Conservation (phyloP, 2,797 vertebrate genomes). For the Oryzias sinensis region DNA sequence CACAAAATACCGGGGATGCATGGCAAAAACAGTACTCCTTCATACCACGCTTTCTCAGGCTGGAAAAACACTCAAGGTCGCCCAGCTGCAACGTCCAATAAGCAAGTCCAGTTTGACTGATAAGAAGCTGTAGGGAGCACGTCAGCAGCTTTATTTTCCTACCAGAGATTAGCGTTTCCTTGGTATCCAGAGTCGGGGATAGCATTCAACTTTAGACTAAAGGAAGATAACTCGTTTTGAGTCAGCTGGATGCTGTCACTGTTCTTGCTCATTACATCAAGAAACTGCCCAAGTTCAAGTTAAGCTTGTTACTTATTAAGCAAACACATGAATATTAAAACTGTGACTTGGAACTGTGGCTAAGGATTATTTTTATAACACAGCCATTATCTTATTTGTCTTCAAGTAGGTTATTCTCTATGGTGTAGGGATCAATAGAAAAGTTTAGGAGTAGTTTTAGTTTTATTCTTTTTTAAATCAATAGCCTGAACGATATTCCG, state of each 20-base stretch:
- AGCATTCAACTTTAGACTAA: conserved; percentile 18
- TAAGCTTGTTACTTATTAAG: conserved; percentile 22
- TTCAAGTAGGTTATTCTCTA: too few relatives aligned
- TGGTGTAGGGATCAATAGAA: too few relatives aligned
- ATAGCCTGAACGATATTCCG: too few relatives aligned
- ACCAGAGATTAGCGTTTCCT: not conserved
- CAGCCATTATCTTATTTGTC: not conserved
- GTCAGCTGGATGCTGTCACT: not conserved
- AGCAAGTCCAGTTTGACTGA: conserved; percentile 32
- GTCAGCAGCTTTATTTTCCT: conserved; percentile 10
- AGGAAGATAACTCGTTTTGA: not conserved
- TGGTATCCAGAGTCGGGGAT: conserved; percentile 1
- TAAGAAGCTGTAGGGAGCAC: conserved; percentile 51
- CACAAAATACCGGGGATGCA: not conserved
- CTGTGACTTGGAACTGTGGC: not conserved
- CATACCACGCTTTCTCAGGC: conserved; percentile 8
- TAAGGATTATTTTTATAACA: not conserved
- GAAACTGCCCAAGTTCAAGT: conserved; percentile 6
- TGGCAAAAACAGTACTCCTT: not conserved
- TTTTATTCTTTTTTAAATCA: too few relatives aligned
- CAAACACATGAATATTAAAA: not conserved
- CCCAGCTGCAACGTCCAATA: conserved; percentile 29
- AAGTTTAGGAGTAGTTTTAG: too few relatives aligned
- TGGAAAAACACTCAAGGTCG: conserved; percentile 48
- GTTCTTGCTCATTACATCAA: conserved; percentile 24